These are phyloP conservation scores for Anarhynchus alexandrinus DNA, from an alignment of 2,113 vertebrate species.

Conservation along the genomic window DNA sequence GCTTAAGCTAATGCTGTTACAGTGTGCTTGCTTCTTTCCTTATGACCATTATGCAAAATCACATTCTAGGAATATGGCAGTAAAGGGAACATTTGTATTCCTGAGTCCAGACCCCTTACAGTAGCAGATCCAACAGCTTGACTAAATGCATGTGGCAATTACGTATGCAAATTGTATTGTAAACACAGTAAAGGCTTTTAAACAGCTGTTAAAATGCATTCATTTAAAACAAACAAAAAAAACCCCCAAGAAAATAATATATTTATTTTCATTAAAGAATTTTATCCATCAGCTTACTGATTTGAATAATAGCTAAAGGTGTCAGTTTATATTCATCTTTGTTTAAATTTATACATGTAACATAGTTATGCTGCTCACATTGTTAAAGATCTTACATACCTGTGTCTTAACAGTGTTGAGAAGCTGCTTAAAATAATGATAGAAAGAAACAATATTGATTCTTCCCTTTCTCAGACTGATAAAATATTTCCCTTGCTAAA, in stretches of 20 bases:
- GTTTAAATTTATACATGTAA: not conserved
- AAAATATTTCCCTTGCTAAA: not conserved
- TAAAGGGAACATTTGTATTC: not conserved
- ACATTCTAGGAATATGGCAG: not conserved
- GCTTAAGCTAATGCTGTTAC: not conserved
- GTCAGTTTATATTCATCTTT: not conserved
- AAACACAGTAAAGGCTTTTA: not conserved
- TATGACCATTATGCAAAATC: not conserved
- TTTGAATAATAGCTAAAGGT: not conserved
- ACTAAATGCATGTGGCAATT: not conserved
- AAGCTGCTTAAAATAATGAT: not conserved
- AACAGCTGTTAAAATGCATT: not conserved
- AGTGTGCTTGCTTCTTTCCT: not conserved
- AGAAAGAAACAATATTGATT: not conserved
- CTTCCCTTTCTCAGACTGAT: not conserved
- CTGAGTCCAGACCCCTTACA: not conserved
- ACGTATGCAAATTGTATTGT: not conserved
- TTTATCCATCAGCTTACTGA: not conserved
- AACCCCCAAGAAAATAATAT: not conserved
- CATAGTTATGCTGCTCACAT: not conserved
- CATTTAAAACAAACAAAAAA: not conserved
- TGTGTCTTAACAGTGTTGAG: not conserved
- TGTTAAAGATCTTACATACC: constrained; percentile 38
- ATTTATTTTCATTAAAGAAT: not conserved
- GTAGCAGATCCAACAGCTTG: not conserved